Evolutionary conservation across 2,888 invertebrate species (phyloP), one percentile per base, ranked within the genome.

Genomic region (Periphyllus acericola): DNA sequence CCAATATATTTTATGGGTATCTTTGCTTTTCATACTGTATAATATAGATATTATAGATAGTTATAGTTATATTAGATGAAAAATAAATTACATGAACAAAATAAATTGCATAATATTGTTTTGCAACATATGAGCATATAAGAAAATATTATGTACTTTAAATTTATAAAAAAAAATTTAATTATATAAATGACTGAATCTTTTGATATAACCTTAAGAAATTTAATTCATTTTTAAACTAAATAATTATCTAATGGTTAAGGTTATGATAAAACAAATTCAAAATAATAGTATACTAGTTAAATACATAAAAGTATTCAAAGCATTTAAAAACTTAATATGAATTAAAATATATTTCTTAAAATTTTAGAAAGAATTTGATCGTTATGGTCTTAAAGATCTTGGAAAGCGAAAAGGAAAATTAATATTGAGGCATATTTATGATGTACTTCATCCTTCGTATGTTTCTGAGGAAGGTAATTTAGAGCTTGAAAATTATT

Each of bases 401-500:
- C 91, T 93, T 71, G 92, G 92, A 40, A 92, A 93, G 87, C 92
- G 92, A 29, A 92, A 93, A 90, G 93, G 93, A 89, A 92, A 93
- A 78, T 91, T 92, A 89, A 90, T 94, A 83, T 91, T 94, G 84
- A 91, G 92, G 74, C 93, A 93, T 89, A 93, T 94, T 90, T 94
- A 93, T 90, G 91, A 93, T n/a, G 92, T 93, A 90, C 92, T 93
- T 46, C 93, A 94, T 90, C 93, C 93, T 78, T 34, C 68, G 3
- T 0, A 19, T 36, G 3, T 19, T 40, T 86, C 86, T 40, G 36
- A 89, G 25, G 75, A 83, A 76, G 29, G 9, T 46, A 60, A 19
- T 17, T 34, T 29, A 36, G 40, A 74, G 4, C 17, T 14, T n/a
- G 80, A 75, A 52, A 60, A 66, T 25, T 74, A 46, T 81, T 74